These are phyloP conservation scores for Lucilia sericata DNA, from an alignment of 1,140 invertebrate genomes.

Conservation along the genomic window DNA sequence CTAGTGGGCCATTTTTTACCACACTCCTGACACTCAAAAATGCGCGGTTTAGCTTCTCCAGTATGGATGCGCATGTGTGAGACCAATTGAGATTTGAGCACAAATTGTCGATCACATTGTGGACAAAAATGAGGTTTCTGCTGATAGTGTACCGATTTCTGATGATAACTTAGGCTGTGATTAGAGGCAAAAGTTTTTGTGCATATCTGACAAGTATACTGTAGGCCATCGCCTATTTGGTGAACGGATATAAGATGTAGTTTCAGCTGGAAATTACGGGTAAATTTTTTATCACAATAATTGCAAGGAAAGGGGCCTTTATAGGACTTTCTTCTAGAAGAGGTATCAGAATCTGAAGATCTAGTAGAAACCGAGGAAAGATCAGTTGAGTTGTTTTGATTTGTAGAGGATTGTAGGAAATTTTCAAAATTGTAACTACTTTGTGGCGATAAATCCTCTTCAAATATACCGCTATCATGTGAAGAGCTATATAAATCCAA, in stretches of 20 bases:
- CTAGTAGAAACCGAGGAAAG: background rate
- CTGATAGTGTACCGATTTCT: slow-evolving; percentile 66
- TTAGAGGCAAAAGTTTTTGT: slow-evolving; percentile 59
- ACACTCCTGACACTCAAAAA: slow-evolving; percentile 55
- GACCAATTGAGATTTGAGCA: slow-evolving; percentile 68
- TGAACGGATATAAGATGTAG: slow-evolving; percentile 62
- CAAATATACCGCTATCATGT: background rate
- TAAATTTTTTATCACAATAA: slow-evolving; percentile 63
- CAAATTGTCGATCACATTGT: slow-evolving; percentile 68
- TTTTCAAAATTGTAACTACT: background rate
- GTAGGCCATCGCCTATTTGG: slow-evolving; percentile 55
- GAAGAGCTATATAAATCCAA: background rate
- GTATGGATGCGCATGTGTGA: slow-evolving; percentile 68
- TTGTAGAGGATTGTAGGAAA: background rate
- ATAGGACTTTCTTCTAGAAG: background rate
- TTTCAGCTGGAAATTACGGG: slow-evolving; percentile 62
- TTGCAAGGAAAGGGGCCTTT: slow-evolving; percentile 55
- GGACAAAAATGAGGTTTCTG: slow-evolving; percentile 68
- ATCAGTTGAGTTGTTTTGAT: background rate
- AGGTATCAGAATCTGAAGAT: background rate
- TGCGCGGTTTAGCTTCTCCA: slow-evolving; percentile 63
- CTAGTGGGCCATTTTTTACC: slow-evolving; percentile 60
- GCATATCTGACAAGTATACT: slow-evolving; percentile 60
- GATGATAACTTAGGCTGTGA: slow-evolving; percentile 61
- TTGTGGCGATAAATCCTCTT: background rate